Evolutionary conservation across 2,113 vertebrate species (phyloP), one percentile per base, ranked within the genome.

Genomic region (Sphaerodactylus townsendi): DNA sequence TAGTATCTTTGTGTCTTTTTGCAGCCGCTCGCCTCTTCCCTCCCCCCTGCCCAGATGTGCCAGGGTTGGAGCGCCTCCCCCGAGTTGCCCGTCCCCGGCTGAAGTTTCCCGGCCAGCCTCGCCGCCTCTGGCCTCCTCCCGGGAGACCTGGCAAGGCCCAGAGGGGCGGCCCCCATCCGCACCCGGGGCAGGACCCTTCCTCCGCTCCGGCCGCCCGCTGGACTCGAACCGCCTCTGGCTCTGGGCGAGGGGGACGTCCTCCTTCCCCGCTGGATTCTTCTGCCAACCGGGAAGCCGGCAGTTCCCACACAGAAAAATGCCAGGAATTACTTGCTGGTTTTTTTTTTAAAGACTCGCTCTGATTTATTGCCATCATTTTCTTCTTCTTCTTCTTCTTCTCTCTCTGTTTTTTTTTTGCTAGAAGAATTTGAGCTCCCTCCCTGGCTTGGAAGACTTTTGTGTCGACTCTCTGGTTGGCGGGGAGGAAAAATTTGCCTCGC

Each of bases 381-480:
- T 41, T 14, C 28, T 41, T 1, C 3, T 4, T 25, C 3, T 21
- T 11, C 30, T 71, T 10, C n/a, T 41, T 10, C 23, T 23, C 37
- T 4, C 3, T 48, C 10, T 13, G 7, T 11, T 41, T 4, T 6
- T 25, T 14, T 77, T 11, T 23, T 53, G 28, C 44, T 35, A 4
- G 74, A 33, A 23, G 78, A 50, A 50, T 50, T 48, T 13, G n/a
- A 65, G n/a, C 13, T 15, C 10, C 10, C 3, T 1, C 64, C 1
- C 1, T 3, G 4, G 59, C 3, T 19, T n/a, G 56, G 76, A 11
- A 65, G 25, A 17, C 17, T 19, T 4, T 35, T 50, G 21, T 28
- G 35, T 39, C 33, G 7, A 5, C 1, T 2, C 21, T 5, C 46
- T 2, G 41, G 2, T 30, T 21, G 7, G 2, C 8, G 28, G 10